Conservation (phyloP, 2,888 invertebrate species). For the Gymnocheta viridis region DNA sequence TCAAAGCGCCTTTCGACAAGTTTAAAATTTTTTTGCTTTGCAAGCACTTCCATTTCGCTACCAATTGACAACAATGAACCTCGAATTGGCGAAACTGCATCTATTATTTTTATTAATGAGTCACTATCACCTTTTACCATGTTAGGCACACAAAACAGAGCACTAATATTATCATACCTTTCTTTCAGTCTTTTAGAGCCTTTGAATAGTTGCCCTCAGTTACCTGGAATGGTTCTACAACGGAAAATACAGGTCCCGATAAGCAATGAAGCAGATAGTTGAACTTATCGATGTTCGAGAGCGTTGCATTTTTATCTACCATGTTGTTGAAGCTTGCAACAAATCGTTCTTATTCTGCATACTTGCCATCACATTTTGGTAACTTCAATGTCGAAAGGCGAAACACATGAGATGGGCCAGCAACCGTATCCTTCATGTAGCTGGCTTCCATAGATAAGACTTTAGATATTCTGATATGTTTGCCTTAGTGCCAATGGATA, state of each 20-base stretch:
- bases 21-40: too few species aligned
- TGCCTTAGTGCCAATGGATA: neutral
- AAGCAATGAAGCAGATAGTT: constrained; percentile 36
- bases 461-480: neutral
- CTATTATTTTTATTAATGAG: neutral
- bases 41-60: neutral
- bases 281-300: constrained; percentile 34
- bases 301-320: constrained; percentile 25
- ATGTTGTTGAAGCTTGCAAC: constrained; percentile 10
- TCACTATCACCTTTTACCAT: too few species aligned
- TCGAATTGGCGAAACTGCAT: neutral
- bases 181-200: constrained; percentile 20
- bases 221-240: constrained; percentile 30
- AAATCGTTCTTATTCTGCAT: constrained; percentile 40
- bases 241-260: constrained; percentile 6
- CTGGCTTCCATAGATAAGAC: neutral
- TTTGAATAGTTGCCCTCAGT: constrained; percentile 9
- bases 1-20: too few species aligned
- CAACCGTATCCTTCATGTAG: neutral
- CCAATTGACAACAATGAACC: constrained; percentile 10
- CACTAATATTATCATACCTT: constrained; percentile 27
- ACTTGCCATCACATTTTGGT: constrained; percentile 39
- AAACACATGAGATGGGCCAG: neutral
- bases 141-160: too few species aligned
- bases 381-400: constrained; percentile 28